Evolutionary conservation across 2,797 vertebrate genomes (phyloP).

Genomic region (Macropodus opercularis): DNA sequence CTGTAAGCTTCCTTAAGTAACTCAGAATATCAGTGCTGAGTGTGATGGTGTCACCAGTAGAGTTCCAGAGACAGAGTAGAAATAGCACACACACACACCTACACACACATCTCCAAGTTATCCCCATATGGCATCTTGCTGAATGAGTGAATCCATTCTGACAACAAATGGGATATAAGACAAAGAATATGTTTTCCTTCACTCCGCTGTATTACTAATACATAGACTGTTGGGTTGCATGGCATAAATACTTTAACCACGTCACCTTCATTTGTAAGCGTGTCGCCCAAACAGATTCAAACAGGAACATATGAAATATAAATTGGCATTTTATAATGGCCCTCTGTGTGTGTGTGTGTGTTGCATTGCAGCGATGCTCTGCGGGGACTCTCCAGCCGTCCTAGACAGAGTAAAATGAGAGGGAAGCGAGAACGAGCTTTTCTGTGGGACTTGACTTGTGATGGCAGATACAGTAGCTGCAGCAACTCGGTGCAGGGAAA

Average conservation of each 20-base stretch:
- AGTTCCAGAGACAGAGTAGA: no score
- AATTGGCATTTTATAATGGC: conserved; percentile 91
- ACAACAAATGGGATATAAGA: conserved; percentile 87
- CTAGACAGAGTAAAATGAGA: conserved; percentile 90
- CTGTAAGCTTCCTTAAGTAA: no score
- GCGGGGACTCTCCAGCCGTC: conserved; percentile 78
- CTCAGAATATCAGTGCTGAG: no score
- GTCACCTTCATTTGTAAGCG: conserved; percentile 90
- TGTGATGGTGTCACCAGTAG: no score
- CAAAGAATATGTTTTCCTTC: conserved; percentile 84
- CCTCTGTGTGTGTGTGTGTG: conserved; percentile 82
- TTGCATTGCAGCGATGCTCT: conserved; percentile 50
- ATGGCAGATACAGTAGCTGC: conserved; percentile 48
- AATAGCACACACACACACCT: conserved; percentile 3
- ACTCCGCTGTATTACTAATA: conserved; percentile 89
- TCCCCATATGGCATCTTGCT: conserved; percentile 66
- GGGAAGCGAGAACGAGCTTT: conserved; percentile 64
- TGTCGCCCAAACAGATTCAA: conserved; percentile 83
- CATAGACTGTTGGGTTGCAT: conserved; percentile 89
- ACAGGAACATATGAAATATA: conserved; percentile 93
- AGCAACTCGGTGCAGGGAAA: conserved; percentile 75
- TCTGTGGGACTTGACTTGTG: conserved; percentile 79
- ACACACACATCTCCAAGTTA: conserved; percentile 46
- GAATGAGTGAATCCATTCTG: conserved; percentile 81
- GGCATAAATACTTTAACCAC: conserved; percentile 93